These are phyloP conservation scores for Drosophila mayri DNA, from an alignment of 1,140 invertebrate species.

Conservation along the genomic window DNA sequence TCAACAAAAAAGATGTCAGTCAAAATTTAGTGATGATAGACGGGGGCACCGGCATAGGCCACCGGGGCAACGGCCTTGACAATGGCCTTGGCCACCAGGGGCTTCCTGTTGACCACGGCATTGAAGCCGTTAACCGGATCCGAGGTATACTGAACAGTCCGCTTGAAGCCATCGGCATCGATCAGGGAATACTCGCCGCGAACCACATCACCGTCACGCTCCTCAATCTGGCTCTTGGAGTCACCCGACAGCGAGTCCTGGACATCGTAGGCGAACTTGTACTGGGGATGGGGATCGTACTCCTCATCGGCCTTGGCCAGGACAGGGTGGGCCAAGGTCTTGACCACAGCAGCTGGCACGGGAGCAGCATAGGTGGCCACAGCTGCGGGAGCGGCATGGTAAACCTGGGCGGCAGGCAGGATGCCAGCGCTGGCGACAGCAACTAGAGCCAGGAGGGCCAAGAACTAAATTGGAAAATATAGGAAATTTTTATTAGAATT, in stretches of 20 bases:
- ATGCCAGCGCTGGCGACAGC: constrained; percentile 49
- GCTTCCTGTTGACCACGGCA: constrained; percentile 78
- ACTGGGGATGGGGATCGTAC: constrained; percentile 85
- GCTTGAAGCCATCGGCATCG: constrained; percentile 73
- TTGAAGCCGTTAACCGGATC: constrained; percentile 82
- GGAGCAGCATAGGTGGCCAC: constrained; percentile 34
- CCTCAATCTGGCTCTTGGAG: constrained; percentile 87
- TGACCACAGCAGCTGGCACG: constrained; percentile 8
- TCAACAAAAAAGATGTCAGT: constrained; percentile 5
- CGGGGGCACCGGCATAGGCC: constrained; percentile 20
- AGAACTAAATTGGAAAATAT: constrained; percentile 22
- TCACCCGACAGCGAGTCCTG: constrained; percentile 86
- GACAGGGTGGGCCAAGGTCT: constrained; percentile 48
- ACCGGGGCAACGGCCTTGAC: constrained; percentile 47
- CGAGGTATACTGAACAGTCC: constrained; percentile 81
- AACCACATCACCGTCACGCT: constrained; percentile 86
- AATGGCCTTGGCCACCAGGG: constrained; percentile 70
- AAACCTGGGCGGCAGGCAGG: constrained; percentile 46
- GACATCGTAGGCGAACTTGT: constrained; percentile 85
- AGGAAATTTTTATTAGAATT: neutral
- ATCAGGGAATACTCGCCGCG: constrained; percentile 69
- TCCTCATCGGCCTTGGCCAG: constrained; percentile 53
- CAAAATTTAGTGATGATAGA: constrained; percentile 39
- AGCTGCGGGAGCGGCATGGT: constrained; percentile 48
- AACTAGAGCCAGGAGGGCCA: constrained; percentile 53